A percentile compares a stretch with the other conserved stretches of the same genome.
phyloP scores from a whole-genome alignment of 1,140 invertebrate genomes.

The Mizuhopecten yessoensis region DNA sequence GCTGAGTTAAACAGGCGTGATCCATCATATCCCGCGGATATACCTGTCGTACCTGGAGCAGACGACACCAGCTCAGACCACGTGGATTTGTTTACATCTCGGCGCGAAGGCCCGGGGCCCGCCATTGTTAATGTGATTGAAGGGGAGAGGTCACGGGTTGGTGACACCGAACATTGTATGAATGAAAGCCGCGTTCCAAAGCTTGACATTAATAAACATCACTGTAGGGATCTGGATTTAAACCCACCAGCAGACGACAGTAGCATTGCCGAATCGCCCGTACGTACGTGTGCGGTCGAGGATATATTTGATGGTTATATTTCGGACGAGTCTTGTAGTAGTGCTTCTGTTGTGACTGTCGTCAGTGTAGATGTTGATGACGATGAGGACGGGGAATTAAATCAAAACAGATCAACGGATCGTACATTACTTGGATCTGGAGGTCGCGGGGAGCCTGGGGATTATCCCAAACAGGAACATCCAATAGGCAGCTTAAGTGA shows the following conservation, averaged over 20 bases:
- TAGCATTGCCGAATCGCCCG: constrained; percentile 55
- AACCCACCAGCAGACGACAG: constrained; percentile 39
- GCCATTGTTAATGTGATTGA: constrained; percentile 28
- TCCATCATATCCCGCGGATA: constrained; percentile 13
- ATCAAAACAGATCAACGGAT: constrained; percentile 7
- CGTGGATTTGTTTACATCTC: constrained; percentile 37
- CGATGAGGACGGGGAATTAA: constrained; percentile 1
- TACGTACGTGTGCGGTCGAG: constrained; percentile 60
- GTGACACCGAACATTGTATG: constrained; percentile 32
- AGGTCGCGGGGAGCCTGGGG: neutral
- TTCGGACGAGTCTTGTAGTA: constrained; percentile 63
- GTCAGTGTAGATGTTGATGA: constrained; percentile 55
- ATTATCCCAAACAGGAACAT: neutral
- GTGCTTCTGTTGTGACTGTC: constrained; percentile 57
- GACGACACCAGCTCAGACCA: neutral
- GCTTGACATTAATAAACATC: constrained; percentile 26
- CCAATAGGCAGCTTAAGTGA: neutral
- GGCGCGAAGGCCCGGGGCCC: constrained; percentile 17
- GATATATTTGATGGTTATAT: constrained; percentile 54
- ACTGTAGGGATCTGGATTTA: neutral
- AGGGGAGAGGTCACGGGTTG: constrained; percentile 9
- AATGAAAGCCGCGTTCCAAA: constrained; percentile 22
- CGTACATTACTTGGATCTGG: neutral
- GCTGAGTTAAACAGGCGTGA: neutral
- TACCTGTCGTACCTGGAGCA: constrained; percentile 31